Base-by-base conservation (phyloP, 2,797 vertebrate genomes). In the Labroides dimidiatus region DNA sequence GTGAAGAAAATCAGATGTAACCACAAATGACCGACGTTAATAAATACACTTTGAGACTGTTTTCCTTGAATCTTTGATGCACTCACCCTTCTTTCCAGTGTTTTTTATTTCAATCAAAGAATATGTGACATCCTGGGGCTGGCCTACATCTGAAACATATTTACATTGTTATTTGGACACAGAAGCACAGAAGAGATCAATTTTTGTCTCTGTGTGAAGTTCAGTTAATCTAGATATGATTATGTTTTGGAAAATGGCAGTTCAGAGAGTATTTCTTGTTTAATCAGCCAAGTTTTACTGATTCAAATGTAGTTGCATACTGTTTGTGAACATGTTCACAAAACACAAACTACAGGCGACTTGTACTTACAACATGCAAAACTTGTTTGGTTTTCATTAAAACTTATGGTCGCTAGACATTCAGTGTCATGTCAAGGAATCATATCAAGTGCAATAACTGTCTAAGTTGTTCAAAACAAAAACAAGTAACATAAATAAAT, bases 101-200 rank as follows among this genome's bases (percentile, higher is more conserved):
- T 43, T 33, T 49, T 66, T 66, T 0, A 68, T 37, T 13, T 74
- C 37, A 10, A 68, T 11, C 8, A 4, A 1, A 17, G 52, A 57
- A 51, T 62, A 62, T 8, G 20, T 45, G 1, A 45, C 36, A 11
- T 74, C 39, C 4, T 12, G 11, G 17, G 24, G 14, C 10, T 23
- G 23, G 14, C 2, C 44, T 48, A 19, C 37, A 30, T 1, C 36
- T 66, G 43, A 56, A 55, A 56, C 12, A 24, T 4, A 43, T 0
- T 47, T 7, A 0, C 13, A 2, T 23, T 6, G 11, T 21, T 23
- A 48, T 48, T 11, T 4, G 20, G 19, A 47, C 2, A 45, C n/a
- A 45, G 6, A 10, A 20, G n/a, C n/a, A 45, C 43, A 10, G 2
- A 8, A 1, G 4, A 9, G 19, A 11, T 21, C 3, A 2, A 10